phyloP scores from a whole-genome alignment of 2,113 vertebrate genomes.

The Orcinus orca region DNA sequence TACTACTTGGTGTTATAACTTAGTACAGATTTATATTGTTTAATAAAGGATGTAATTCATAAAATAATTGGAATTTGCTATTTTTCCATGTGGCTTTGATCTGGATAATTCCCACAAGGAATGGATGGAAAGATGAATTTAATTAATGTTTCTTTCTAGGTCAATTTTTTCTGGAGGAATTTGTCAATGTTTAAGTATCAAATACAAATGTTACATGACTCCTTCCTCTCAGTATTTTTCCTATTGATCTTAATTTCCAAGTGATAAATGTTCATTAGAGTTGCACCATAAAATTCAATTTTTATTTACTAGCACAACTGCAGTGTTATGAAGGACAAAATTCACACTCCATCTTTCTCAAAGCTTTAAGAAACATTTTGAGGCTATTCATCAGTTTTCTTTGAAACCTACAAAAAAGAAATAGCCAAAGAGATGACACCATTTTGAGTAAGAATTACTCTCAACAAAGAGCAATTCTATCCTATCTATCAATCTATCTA shows the following conservation, averaged over 20 bases:
- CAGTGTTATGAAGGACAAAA: background rate
- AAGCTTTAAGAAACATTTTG: background rate
- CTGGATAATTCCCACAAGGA: background rate
- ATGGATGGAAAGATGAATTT: conserved; percentile 24
- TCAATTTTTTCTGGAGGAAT: conserved; percentile 7
- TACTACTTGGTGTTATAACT: background rate
- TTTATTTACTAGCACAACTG: background rate
- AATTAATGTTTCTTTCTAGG: conserved; percentile 19
- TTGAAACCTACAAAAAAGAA: background rate
- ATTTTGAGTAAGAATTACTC: background rate
- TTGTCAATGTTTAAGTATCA: background rate
- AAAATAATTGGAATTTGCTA: conserved; percentile 25
- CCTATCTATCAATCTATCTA: background rate
- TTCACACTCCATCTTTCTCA: background rate
- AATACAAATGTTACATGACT: background rate
- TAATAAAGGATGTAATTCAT: background rate
- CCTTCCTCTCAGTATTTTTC: background rate
- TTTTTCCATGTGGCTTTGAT: conserved; percentile 41
- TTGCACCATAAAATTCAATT: background rate
- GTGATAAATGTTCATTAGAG: background rate
- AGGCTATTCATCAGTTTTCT: background rate
- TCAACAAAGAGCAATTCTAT: background rate
- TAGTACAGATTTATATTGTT: background rate
- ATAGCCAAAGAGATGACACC: background rate
- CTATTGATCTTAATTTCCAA: background rate